Base-by-base conservation (phyloP, 1,140 invertebrate species). In the Achroia grisella region DNA sequence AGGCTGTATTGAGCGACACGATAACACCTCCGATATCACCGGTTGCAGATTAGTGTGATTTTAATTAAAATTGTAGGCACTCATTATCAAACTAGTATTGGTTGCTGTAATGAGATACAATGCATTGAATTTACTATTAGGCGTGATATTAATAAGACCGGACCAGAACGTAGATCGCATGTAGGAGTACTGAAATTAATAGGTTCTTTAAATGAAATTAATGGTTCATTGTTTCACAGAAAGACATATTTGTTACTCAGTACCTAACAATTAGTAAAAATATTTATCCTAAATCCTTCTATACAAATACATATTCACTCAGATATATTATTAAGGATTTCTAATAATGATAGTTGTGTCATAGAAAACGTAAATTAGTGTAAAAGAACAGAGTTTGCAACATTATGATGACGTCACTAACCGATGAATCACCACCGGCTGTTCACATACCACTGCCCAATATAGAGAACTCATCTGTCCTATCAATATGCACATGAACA, bases 1-100 rank as follows among this genome's bases (percentile, higher is more conserved):
- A 57, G 45, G 54, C 49, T 44, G 45, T 56, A 56, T 51, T 50
- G 44, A 59, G 36, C 33, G 44, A 50, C 46, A 43, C 34, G 58
- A 65, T 65, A 62, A 51, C 46, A 63, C 37, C 30, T 39, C 42
- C 48, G 45, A 47, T 60, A 57, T 46, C 52, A 42, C 28, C 39
- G 27, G 33, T 58, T 55, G 52, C 55, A 53, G 36, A 53, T 60
- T 52, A 61, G 44, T 61, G 55, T 68, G 54, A 64, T 52, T 17
- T 37, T 17, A 37, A 17, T 37, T 37, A 37, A 37, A 37, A 13
- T 10, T 10, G 10, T 37, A 37, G 33, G 39, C 35, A 44, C 32
- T 62, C 55, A 53, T 55, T 37, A 41, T 39, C 52, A 44, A 44
- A 55, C 40, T 44, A 33, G 36, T 17, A 55, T 48, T 52, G 53